Evolutionary conservation across 2,797 vertebrate species (phyloP), one percentile per base, ranked within the genome.

Genomic region (Callimico goeldii): DNA sequence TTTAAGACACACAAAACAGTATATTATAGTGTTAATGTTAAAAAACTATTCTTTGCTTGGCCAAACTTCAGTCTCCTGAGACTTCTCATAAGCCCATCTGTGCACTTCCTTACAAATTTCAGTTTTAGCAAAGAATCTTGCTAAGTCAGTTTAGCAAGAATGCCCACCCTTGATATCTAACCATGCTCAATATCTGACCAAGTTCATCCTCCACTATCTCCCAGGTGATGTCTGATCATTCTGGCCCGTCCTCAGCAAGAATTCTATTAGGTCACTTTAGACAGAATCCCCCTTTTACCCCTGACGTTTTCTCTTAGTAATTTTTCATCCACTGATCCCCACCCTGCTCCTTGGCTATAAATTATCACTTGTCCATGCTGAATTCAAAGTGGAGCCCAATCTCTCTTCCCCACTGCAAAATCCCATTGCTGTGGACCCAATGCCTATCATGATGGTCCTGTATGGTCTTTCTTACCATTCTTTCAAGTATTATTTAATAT

Each of bases 121-220:
- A 73, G 28, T n/a, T 77, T 52, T 48, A 48, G 75, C 28, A 46
- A 77, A 77, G 43, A 77, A 77, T 43, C 15, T 17, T 77, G 43
- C 28, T 77, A 33, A 76, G 75, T 33, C 43, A 77, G 43, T 77
- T 77, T 46, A 48, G 43, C 75, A 33, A 77, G 28, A 77, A 48
- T 48, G 15, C 46, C 58, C 17, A 52, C 43, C 26, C 43, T 50
- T 15, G 22, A 28, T 19, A 77, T 20, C n/a, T 41, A 36, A 55
- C 13, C 22, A 13, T 1, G 2, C 11, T 61, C 13, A 4, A n/a
- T 46, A 11, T 30, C 57, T 50, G 41, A 67, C 39, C 1, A 0
- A 52, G 11, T 11, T 90, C 41, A 9, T 50, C 19, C 58, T 64
- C n/a, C 26, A 14, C 57, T 24, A 33, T 14, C 24, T 26, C 24